These are phyloP conservation scores for Poeciliopsis prolifica DNA, from an alignment of 2,113 vertebrate genomes.

Conservation along the genomic window DNA sequence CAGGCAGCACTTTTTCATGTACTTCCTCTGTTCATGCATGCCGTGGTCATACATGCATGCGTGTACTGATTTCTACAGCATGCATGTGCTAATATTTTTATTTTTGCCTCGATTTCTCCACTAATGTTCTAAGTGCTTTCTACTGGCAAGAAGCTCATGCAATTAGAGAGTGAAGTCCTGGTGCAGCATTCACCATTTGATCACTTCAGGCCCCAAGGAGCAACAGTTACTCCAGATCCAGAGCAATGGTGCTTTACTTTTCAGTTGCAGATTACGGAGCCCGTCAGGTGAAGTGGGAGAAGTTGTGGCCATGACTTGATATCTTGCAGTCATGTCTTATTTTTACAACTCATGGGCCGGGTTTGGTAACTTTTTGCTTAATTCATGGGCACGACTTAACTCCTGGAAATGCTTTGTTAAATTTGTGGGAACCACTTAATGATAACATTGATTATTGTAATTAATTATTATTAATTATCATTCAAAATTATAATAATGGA, in stretches of 20 bases:
- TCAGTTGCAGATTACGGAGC: conserved; percentile 5
- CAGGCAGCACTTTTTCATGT: conserved; percentile 49
- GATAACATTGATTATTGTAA: too few relatives aligned
- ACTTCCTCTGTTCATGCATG: conserved; percentile 48
- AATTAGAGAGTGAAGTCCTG: conserved; percentile 48
- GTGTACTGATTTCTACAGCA: conserved; percentile 34
- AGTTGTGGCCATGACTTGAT: too few relatives aligned
- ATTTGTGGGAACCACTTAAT: too few relatives aligned
- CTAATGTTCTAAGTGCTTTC: conserved; percentile 5
- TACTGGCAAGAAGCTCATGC: conserved; percentile 66
- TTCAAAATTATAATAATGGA: too few relatives aligned
- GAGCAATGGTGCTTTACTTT: conserved; percentile 34
- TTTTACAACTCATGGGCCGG: too few relatives aligned
- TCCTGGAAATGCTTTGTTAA: too few relatives aligned
- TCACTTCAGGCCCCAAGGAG: conserved; percentile 71
- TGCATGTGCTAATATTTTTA: conserved; percentile 28
- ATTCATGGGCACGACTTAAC: too few relatives aligned
- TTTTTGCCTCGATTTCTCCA: conserved; percentile 8
- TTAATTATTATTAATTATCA: too few relatives aligned
- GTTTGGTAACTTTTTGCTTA: too few relatives aligned
- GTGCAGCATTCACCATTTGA: conserved; percentile 55
- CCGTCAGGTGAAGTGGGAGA: too few relatives aligned
- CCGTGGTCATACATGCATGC: conserved; percentile 43
- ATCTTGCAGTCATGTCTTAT: too few relatives aligned
- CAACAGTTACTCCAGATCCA: conserved; percentile 58